These are phyloP conservation scores for Brachypalpus laphriformis DNA, from an alignment of 2,888 invertebrate genomes.

Conservation along the genomic window DNA sequence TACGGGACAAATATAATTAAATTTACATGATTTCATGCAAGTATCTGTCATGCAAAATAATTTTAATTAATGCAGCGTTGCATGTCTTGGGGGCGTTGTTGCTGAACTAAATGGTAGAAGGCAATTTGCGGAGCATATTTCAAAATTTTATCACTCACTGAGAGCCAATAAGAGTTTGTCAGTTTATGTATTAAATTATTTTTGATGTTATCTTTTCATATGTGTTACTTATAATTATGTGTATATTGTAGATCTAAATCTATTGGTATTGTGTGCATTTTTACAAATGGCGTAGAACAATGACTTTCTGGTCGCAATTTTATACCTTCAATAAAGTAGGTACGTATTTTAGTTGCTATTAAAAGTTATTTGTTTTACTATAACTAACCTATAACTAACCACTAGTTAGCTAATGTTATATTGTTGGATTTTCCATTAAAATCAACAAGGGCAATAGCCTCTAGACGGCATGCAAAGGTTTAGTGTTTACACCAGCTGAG, in stretches of 20 bases:
- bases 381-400: no score
- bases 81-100: constrained; percentile 58
- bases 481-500: neutral
- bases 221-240: neutral
- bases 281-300: constrained; percentile 1
- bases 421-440: neutral
- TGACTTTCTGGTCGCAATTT: neutral
- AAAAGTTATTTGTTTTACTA: no score
- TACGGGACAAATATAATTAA: constrained; percentile 46
- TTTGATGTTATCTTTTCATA: constrained; percentile 3
- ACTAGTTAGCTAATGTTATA: no score
- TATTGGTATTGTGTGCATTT: neutral
- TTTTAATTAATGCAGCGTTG: constrained; percentile 66
- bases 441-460: neutral
- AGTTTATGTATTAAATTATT: neutral
- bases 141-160: constrained; percentile 27
- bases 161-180: constrained; percentile 31
- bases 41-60: constrained; percentile 54
- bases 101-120: constrained; percentile 25
- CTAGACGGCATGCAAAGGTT: neutral
- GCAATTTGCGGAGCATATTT: constrained; percentile 59
- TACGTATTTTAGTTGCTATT: no score
- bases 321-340: neutral
- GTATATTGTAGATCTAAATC: constrained; percentile 15
- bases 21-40: constrained; percentile 60